Conservation (phyloP, 1,140 invertebrate genomes). For the Apis florea region DNA sequence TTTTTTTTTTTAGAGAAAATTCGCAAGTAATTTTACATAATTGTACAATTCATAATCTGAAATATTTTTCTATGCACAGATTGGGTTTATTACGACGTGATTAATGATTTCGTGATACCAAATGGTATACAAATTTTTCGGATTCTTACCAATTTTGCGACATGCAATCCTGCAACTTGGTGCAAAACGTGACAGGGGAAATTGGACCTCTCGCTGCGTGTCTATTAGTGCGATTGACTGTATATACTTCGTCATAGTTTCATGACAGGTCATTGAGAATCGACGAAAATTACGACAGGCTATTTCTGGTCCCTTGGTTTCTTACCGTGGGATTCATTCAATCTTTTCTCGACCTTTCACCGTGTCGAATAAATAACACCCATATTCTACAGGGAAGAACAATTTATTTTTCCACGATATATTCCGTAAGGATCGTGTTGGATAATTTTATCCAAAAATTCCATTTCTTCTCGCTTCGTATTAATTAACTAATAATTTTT, state of each 20-base stretch:
- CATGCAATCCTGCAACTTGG: background rate
- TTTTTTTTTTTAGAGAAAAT: no score
- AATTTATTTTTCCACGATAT: background rate
- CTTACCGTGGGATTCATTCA: background rate
- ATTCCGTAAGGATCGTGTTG: no score
- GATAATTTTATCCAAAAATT: no score
- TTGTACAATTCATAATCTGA: no score
- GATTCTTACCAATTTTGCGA: background rate
- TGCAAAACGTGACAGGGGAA: background rate
- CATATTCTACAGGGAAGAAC: background rate
- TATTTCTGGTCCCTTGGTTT: background rate
- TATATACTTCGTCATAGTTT: background rate
- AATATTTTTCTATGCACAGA: background rate
- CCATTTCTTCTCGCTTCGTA: no score
- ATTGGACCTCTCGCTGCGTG: background rate
- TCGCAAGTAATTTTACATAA: no score
- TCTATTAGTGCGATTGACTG: background rate
- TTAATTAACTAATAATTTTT: no score
- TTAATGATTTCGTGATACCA: background rate
- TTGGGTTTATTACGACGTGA: background rate
- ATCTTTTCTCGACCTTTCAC: background rate
- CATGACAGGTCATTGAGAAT: constrained; percentile 1
- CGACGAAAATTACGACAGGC: constrained; percentile 8
- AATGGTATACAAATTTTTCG: background rate
- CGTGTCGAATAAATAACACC: background rate